Percentiles rank a stretch among this genome's conserved stretches.
Conservation (phyloP, 2,797 vertebrate genomes). For the Poeciliopsis gracilis region DNA sequence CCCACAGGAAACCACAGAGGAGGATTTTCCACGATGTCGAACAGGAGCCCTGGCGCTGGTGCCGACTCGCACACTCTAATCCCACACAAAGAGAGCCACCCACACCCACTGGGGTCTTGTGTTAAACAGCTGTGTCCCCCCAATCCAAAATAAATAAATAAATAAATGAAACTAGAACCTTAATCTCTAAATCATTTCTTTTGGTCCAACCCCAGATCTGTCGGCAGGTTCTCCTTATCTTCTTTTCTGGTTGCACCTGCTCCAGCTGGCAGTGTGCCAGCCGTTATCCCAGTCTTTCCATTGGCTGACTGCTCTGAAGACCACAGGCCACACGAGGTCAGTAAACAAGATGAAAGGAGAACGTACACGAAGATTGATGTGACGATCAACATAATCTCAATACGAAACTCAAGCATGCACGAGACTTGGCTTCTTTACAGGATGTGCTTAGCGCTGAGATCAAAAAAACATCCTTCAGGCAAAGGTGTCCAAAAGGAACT, state of each 20-base stretch:
- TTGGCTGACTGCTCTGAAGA: conserved; percentile 49
- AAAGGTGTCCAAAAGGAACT: conserved; percentile 59
- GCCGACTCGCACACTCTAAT: conserved; percentile 42
- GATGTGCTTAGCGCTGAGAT: conserved; percentile 40
- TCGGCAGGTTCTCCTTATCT: conserved; percentile 64
- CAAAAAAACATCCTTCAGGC: conserved; percentile 49
- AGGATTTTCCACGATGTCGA: conserved; percentile 79
- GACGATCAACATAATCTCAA: conserved; percentile 28
- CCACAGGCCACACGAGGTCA: conserved; percentile 46
- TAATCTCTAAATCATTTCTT: conserved; percentile 50
- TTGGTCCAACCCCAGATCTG: conserved; percentile 55
- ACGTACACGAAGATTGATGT: conserved; percentile 45
- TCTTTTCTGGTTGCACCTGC: conserved; percentile 70
- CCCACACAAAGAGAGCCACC: conserved; percentile 61
- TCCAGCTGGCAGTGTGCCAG: conserved; percentile 64
- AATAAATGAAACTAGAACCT: conserved; percentile 10
- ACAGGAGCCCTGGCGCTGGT: conserved; percentile 70
- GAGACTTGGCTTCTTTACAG: not conserved
- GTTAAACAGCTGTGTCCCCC: conserved; percentile 25
- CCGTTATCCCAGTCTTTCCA: conserved; percentile 38
- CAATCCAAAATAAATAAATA: conserved; percentile 5
- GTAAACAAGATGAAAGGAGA: conserved; percentile 61
- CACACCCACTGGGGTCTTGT: conserved; percentile 40
- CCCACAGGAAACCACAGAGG: conserved; percentile 78
- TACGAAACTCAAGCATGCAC: conserved; percentile 16